Percentiles rank a stretch among this genome's conserved stretches.
Evolutionary conservation across 1,140 invertebrate genomes (phyloP).

Genomic region (Nasonia giraulti): DNA sequence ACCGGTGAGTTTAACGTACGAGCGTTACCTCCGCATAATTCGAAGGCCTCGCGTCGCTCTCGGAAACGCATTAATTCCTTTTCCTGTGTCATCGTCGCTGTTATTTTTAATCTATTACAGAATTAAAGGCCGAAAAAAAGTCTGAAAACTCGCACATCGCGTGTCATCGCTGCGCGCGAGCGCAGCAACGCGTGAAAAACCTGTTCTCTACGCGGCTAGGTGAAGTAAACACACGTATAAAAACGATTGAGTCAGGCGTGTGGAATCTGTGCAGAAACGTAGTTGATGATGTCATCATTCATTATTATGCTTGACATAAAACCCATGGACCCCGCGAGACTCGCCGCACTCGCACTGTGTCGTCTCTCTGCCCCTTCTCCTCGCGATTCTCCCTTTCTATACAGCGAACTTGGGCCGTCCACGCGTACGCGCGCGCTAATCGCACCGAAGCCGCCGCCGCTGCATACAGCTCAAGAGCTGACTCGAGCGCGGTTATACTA

Average conservation of each 20-base stretch:
- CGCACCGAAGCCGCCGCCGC: constrained; percentile 43
- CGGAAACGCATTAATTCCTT: background rate
- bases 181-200: constrained; percentile 38
- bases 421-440: constrained; percentile 28
- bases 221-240: constrained; percentile 59
- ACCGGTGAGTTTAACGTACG: constrained; percentile 76
- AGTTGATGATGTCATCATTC: constrained; percentile 71
- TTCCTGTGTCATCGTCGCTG: background rate
- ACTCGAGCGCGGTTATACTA: constrained; percentile 56
- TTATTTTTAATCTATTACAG: background rate
- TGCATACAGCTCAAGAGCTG: background rate
- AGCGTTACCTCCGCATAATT: background rate
- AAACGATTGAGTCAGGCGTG: constrained; percentile 66
- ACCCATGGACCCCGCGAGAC: constrained; percentile 59
- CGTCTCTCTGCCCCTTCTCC: constrained; percentile 49
- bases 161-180: background rate
- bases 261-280: constrained; percentile 71
- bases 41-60: background rate
- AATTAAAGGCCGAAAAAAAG: background rate
- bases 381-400: background rate
- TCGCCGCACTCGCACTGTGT: constrained; percentile 50
- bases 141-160: constrained; percentile 3
- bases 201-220: constrained; percentile 57
- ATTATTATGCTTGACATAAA: constrained; percentile 70
- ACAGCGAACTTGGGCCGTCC: background rate